A percentile compares a stretch with the other conserved stretches of the same genome.
These are phyloP conservation scores for Percina caprodes DNA, from an alignment of 2,113 vertebrate genomes.

Conservation along the genomic window DNA sequence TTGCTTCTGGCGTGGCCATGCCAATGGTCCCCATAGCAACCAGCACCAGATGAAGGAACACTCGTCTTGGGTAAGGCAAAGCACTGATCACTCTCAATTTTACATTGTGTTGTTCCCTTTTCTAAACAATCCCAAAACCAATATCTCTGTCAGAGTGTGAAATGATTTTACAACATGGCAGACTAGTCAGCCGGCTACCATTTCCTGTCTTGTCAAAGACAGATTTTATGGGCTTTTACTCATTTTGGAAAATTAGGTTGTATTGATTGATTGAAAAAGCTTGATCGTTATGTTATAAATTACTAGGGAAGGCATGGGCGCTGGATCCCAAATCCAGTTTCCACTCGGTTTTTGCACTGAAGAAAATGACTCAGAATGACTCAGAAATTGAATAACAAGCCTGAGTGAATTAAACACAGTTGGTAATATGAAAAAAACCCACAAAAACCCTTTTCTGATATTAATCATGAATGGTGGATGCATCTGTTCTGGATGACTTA, in stretches of 20 bases:
- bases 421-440: neutral
- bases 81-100: conserved; percentile 12
- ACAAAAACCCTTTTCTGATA: neutral
- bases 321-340: conserved; percentile 64
- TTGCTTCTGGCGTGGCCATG: conserved; percentile 98
- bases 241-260: conserved; percentile 54
- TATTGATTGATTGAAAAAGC: conserved; percentile 65
- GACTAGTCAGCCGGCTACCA: neutral
- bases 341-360: conserved; percentile 10
- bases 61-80: conserved; percentile 92
- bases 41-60: conserved; percentile 99
- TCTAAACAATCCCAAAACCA: conserved; percentile 23
- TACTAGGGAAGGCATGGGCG: conserved; percentile 37
- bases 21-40: conserved; percentile 96
- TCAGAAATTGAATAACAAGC: conserved; percentile 31
- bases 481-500: conserved; percentile 8
- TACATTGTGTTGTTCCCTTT: neutral
- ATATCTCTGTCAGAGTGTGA: conserved; percentile 1
- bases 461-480: neutral
- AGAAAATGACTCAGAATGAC: too few species aligned
- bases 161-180: conserved; percentile 32
- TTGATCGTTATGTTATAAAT: conserved; percentile 61
- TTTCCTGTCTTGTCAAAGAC: conserved; percentile 29
- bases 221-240: conserved; percentile 50
- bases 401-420: conserved; percentile 20